Evolutionary conservation across 2,888 invertebrate genomes (phyloP), one percentile per base, ranked within the genome.

Genomic region (Agrotis exclamationis): DNA sequence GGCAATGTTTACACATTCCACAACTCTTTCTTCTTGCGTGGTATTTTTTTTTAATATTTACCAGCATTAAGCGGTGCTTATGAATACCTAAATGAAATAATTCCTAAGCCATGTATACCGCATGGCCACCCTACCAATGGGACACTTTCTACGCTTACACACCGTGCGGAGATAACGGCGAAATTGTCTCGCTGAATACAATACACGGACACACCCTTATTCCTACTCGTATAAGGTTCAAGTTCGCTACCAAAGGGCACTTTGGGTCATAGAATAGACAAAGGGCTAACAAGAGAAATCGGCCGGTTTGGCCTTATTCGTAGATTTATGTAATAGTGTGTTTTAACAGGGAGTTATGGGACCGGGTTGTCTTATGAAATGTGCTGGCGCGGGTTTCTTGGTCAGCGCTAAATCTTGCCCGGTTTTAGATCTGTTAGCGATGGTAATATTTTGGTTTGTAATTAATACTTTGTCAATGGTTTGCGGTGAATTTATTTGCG

Each of bases 131-230:
- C 87, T 87, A 88, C 74, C 78, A 84, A 87, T 89, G 92, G 91
- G 93, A 94, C 94, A 94, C 94, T 94, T 94, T 94, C 93, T 94
- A 93, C 88, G 86, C 83, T 82, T 87, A 88, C 89, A 90, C 88
- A 88, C 86, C 87, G 87, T 88, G 90, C 87, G 80, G 85, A 91
- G 91, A 91, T 92, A 92, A 90, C 91, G 86, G 90, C 88, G 86
- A 90, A 90, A 91, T 89, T 89, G 88, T 86, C 80, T 85, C 80
- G 78, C 79, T 78, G 83, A 85, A 86, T 82, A 88, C 88, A 89
- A 89, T 88, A 82, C 80, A 75, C 70, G 75, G 74, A 68, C 71
- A 81, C 81, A 78, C 83, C 83, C 87, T 87, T 92, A 90, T 88
- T 79, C 1, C 68, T n/a, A 85, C 14, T 16, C 24, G 0, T 11